Percentiles rank a stretch among this genome's conserved stretches.
Evolutionary conservation across 2,888 invertebrate species (phyloP).

Genomic region (Hydraecia micacea): DNA sequence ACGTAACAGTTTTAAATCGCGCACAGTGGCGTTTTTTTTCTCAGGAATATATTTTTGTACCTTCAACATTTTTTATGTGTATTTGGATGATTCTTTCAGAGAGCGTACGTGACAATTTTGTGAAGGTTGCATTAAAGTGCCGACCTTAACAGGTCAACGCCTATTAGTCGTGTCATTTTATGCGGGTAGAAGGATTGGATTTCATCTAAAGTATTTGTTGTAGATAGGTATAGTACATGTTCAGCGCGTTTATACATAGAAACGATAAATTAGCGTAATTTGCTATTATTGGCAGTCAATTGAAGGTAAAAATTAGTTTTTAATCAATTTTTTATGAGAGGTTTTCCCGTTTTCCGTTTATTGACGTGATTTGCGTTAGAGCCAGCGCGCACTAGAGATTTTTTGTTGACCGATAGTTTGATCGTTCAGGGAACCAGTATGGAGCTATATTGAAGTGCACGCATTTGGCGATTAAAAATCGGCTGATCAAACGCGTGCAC

Average conservation of each 20-base stretch:
- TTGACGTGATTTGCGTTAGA: background rate
- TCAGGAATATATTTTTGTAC: background rate
- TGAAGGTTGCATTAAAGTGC: conserved; percentile 12
- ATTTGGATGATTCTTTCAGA: background rate
- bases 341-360: background rate
- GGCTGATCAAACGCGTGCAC: too few relatives aligned
- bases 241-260: background rate
- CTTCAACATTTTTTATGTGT: background rate
- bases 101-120: conserved; percentile 11
- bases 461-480: too few relatives aligned
- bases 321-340: background rate
- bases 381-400: too few relatives aligned
- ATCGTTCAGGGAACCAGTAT: too few relatives aligned
- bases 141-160: conserved; percentile 35
- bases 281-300: background rate
- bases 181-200: conserved; percentile 37
- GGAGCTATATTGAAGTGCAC: too few relatives aligned
- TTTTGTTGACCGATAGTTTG: too few relatives aligned
- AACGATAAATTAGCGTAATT: background rate
- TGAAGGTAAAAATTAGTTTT: background rate
- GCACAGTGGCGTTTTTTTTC: background rate
- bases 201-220: conserved; percentile 13
- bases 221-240: background rate
- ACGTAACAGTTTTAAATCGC: background rate
- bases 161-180: conserved; percentile 4